A percentile compares a stretch with the other conserved stretches of the same genome.
Evolutionary conservation across 2,113 vertebrate genomes (phyloP).

Genomic region (Thamnaconus septentrionalis): DNA sequence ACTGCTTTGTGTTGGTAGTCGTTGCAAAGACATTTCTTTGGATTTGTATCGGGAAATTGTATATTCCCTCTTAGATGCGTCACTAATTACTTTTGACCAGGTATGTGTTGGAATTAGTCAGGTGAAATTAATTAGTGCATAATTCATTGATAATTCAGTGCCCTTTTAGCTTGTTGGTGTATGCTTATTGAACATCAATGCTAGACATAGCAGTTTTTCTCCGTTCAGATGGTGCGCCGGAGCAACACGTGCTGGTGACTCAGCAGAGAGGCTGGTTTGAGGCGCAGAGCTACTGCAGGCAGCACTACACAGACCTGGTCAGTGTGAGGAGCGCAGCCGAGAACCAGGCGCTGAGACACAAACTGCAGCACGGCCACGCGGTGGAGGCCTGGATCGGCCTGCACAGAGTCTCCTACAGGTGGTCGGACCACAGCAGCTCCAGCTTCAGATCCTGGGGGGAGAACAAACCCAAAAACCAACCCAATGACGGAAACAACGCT

Average conservation of each 20-base stretch:
- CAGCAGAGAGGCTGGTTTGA: background rate
- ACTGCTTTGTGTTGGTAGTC: no score
- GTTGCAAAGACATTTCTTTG: no score
- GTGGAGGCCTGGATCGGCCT: slow-evolving; percentile 22
- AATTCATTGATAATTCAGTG: no score
- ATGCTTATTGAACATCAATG: background rate
- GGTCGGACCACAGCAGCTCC: background rate
- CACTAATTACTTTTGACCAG: no score
- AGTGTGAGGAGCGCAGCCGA: background rate
- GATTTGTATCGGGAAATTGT: no score
- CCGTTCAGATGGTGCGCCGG: accelerated
- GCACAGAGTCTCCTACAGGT: slow-evolving; percentile 22
- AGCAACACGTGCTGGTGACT: background rate
- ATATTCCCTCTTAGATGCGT: no score
- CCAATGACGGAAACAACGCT: background rate
- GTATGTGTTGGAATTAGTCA: no score
- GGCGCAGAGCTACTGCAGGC: slow-evolving; percentile 17
- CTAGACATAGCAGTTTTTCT: background rate
- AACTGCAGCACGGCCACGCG: accelerated
- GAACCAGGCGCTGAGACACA: background rate
- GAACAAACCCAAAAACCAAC: accelerated
- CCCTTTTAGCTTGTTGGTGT: background rate
- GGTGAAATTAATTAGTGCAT: no score
- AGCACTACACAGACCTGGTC: slow-evolving; percentile 18
- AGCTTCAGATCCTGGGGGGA: background rate